A percentile compares a stretch with the other conserved stretches of the same genome.
phyloP scores from a whole-genome alignment of 2,888 invertebrate species.

The Crossocerus cetratus region DNA sequence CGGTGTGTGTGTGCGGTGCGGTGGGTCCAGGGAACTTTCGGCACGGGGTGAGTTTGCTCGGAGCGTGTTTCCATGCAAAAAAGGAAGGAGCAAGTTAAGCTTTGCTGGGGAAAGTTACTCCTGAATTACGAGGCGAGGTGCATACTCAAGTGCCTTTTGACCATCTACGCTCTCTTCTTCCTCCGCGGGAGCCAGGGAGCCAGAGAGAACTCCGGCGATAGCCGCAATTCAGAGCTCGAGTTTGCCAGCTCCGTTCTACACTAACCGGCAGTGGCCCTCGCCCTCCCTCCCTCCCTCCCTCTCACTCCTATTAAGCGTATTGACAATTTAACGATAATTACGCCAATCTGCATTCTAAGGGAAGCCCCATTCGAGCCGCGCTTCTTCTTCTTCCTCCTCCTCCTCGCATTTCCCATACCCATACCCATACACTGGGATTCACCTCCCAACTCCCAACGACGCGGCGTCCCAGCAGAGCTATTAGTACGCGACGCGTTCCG shows the following conservation, averaged over 20 bases:
- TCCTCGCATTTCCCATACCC: too few species aligned
- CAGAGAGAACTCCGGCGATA: too few species aligned
- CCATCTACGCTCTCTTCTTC: slow-evolving; percentile 3
- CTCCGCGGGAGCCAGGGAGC: too few species aligned
- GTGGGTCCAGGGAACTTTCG: slow-evolving; percentile 7
- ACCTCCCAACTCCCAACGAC: too few species aligned
- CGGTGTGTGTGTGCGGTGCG: too few species aligned
- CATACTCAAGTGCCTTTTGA: slow-evolving; percentile 29
- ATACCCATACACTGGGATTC: too few species aligned
- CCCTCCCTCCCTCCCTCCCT: background rate
- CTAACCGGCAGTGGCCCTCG: background rate
- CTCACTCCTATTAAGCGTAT: slow-evolving; percentile 10
- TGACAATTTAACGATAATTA: slow-evolving; percentile 27
- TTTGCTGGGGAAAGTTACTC: slow-evolving; percentile 27
- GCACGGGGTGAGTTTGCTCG: slow-evolving; percentile 47
- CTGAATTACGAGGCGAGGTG: slow-evolving; percentile 34
- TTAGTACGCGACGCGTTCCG: too few species aligned
- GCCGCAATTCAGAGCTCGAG: too few species aligned
- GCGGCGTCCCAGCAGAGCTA: too few species aligned
- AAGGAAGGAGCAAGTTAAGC: slow-evolving; percentile 23
- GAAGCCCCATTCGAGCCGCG: too few species aligned
- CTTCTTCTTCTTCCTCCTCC: too few species aligned
- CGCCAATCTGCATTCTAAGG: background rate
- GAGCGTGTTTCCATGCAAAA: slow-evolving; percentile 18
- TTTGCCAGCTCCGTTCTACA: background rate